These are phyloP conservation scores for Cherax quadricarinatus DNA, from an alignment of 1,140 invertebrate species.

Conservation along the genomic window DNA sequence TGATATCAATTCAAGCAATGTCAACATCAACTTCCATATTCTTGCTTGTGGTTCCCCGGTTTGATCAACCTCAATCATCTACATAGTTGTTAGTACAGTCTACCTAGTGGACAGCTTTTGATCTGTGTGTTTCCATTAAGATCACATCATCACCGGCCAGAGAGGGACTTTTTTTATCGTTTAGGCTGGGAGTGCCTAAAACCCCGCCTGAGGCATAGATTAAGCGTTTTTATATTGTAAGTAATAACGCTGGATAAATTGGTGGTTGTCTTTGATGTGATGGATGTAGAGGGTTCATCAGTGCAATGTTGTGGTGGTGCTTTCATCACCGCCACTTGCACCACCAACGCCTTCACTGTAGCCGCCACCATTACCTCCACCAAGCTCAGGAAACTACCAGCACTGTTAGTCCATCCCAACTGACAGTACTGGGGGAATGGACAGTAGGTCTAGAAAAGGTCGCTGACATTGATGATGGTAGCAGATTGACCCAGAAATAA, in stretches of 20 bases:
- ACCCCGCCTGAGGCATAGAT: conserved; percentile 11
- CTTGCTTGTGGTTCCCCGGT: not conserved
- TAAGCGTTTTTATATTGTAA: conserved; percentile 19
- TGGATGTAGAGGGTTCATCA: conserved; percentile 17
- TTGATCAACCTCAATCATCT: not conserved
- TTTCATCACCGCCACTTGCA: too few species aligned
- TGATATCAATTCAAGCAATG: not conserved
- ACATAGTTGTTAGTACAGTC: not conserved
- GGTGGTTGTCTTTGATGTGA: conserved; percentile 15
- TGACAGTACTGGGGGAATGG: too few species aligned
- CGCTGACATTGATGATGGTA: too few species aligned
- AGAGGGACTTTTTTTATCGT: not conserved
- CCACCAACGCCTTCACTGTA: not conserved
- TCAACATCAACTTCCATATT: not conserved
- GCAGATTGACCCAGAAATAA: too few species aligned
- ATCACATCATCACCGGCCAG: not conserved
- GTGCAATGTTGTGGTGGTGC: not conserved
- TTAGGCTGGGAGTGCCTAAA: not conserved
- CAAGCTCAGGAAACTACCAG: too few species aligned
- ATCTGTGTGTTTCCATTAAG: not conserved
- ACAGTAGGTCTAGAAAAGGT: too few species aligned
- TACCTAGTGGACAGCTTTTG: not conserved
- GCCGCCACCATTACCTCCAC: too few species aligned
- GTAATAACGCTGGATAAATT: not conserved
- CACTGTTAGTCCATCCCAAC: too few species aligned